Evolutionary conservation across 2,888 invertebrate species (phyloP).

Genomic region (Pecten maximus): DNA sequence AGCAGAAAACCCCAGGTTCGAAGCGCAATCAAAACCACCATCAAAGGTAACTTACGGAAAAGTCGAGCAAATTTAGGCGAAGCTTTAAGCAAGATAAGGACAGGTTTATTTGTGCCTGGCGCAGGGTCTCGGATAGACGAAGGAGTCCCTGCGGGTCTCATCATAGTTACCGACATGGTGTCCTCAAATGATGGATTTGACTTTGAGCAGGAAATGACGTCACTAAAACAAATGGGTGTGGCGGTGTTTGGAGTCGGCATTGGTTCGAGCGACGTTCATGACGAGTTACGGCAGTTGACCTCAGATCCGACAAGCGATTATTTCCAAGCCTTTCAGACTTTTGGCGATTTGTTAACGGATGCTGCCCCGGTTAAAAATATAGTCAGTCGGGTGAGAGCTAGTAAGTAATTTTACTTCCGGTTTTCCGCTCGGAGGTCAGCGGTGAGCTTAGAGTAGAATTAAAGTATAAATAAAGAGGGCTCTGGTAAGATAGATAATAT

Average conservation of each 20-base stretch:
- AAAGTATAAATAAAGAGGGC: no score
- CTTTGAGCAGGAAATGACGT: constrained; percentile 36
- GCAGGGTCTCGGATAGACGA: constrained; percentile 43
- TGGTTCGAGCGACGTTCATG: constrained; percentile 4
- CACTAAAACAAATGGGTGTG: constrained; percentile 43
- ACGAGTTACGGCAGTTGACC: not conserved
- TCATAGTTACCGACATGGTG: constrained; percentile 49
- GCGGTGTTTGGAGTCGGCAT: constrained; percentile 50
- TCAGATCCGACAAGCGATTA: constrained; percentile 39
- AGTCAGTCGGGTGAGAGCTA: constrained; percentile 39
- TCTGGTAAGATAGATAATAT: no score
- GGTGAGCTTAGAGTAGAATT: no score
- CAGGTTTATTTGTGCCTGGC: constrained; percentile 38
- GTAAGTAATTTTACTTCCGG: constrained; percentile 46
- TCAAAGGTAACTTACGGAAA: constrained; percentile 46
- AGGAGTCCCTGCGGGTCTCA: constrained; percentile 47
- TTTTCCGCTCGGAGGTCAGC: no score
- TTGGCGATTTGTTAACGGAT: not conserved
- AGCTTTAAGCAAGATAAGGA: constrained; percentile 40
- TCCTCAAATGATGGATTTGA: constrained; percentile 30
- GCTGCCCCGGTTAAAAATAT: constrained; percentile 40
- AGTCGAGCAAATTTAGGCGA: constrained; percentile 49
- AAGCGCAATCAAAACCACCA: constrained; percentile 41
- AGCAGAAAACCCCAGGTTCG: constrained; percentile 50
- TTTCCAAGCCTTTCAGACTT: constrained; percentile 38